Percentiles rank a stretch among this genome's conserved stretches.
These are phyloP conservation scores for Adelges cooleyi DNA, from an alignment of 1,140 invertebrate genomes.

Conservation along the genomic window DNA sequence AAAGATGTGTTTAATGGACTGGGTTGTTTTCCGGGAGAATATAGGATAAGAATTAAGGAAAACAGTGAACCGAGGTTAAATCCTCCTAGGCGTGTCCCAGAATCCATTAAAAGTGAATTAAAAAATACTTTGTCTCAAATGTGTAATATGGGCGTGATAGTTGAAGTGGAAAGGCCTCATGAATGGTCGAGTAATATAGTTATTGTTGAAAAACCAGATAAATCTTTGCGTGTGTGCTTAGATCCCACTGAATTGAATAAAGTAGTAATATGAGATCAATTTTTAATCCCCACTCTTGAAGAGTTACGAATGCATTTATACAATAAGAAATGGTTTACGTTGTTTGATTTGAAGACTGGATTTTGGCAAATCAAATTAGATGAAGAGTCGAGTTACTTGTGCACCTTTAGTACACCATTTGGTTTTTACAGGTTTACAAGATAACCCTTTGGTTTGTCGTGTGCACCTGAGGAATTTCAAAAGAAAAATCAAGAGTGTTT, in stretches of 20 bases:
- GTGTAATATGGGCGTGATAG: no score
- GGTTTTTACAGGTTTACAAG: conserved; percentile 10
- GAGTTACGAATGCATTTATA: not conserved
- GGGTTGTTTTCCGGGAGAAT: no score
- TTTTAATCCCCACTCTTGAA: conserved; percentile 1
- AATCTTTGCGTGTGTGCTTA: conserved; percentile 30
- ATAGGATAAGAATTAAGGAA: no score
- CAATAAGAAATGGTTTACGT: conserved; percentile 5
- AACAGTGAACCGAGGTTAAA: no score
- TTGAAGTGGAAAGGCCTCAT: no score
- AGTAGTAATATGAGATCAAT: not conserved
- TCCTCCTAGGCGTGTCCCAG: no score
- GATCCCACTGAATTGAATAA: conserved; percentile 1
- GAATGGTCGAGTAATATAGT: conserved; percentile 38
- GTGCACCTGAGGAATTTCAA: conserved; percentile 35
- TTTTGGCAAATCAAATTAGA: conserved; percentile 15
- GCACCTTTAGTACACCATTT: conserved; percentile 11
- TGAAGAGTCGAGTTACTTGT: not conserved
- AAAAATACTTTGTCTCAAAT: no score
- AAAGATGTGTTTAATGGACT: no score
- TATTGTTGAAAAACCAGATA: conserved; percentile 36
- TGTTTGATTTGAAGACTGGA: not conserved
- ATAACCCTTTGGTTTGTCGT: conserved; percentile 34
- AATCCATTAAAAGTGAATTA: no score
- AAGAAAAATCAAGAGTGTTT: conserved; percentile 32